Base-by-base conservation (phyloP, 2,888 invertebrate genomes). In the Rhopalosiphum nymphaeae region DNA sequence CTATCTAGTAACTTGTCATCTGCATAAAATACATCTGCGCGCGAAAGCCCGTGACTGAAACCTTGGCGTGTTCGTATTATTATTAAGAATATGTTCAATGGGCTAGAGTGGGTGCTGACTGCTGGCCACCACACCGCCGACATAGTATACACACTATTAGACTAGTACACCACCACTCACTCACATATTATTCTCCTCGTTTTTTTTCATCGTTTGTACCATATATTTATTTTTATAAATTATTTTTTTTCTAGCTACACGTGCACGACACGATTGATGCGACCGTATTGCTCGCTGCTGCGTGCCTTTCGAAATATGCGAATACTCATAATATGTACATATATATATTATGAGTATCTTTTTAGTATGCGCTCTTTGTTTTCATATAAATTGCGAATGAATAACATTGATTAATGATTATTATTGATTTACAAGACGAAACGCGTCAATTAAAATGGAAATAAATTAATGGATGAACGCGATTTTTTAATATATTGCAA, bases 51-150 rank as follows among this genome's bases (percentile, higher is more conserved):
- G 84, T 57, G 57, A 53, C 89, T 56, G n/a, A 85, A 90, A 61
- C 93, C 89, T 90, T 49, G 93, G 46, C 57, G 57, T 57, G 61
- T 90, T 85, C 85, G 36, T 84, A 67, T 56, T 78, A 89, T 56
- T 46, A 36, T 78, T 78, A 78, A 78, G 36, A 78, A 78, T 78
- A 78, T 78, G 57, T 36, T 84, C 89, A 61, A 57, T 89, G 89
- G 84, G 57, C 36, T 46, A 85, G 57, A 90, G 89, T 85, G 89
- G 89, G 93, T 49, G 93, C 57, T 46, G 84, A 78, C n/a, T 78
- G 78, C 36, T 36, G 78, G n/a, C 67, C 78, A 78, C n/a, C 21
- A 29, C 44, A 42, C 29, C 26, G 86, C 93, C 56, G 89, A 93
- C 89, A 89, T 46, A 89, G 93, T 89, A 67, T n/a, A 16, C 67